A percentile compares a stretch with the other conserved stretches of the same genome.
Evolutionary conservation across 1,140 invertebrate genomes (phyloP).

Genomic region (Adelges cooleyi): DNA sequence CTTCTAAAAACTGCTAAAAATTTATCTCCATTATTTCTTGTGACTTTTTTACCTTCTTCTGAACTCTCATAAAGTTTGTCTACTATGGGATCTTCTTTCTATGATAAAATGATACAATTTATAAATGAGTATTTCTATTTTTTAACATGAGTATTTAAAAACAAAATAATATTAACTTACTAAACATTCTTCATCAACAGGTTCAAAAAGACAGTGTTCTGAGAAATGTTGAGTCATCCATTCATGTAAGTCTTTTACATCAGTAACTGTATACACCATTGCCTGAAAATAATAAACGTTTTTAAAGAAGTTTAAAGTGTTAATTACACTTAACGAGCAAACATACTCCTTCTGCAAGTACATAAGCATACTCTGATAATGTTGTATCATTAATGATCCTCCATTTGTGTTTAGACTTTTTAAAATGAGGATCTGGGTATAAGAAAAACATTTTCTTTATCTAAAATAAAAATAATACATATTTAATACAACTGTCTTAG

Average conservation of each 20-base stretch:
- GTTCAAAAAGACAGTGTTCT: slow-evolving; percentile 81
- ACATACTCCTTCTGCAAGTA: slow-evolving; percentile 67
- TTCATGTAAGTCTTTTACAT: slow-evolving; percentile 92
- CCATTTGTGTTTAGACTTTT: slow-evolving; percentile 99
- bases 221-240: slow-evolving; percentile 94
- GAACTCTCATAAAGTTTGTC: slow-evolving; percentile 82
- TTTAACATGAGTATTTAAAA: neutral
- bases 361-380: slow-evolving; percentile 93
- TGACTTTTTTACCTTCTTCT: slow-evolving; percentile 97
- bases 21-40: slow-evolving; percentile 87
- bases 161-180: slow-evolving; percentile 20
- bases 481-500: too few species aligned
- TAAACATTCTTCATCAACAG: slow-evolving; percentile 40
- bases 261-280: slow-evolving; percentile 90
- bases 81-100: slow-evolving; percentile 73
- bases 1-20: slow-evolving; percentile 82
- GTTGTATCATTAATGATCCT: slow-evolving; percentile 89
- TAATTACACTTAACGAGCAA: too few species aligned
- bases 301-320: neutral
- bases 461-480: slow-evolving; percentile 48
- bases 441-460: slow-evolving; percentile 97
- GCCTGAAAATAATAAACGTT: slow-evolving; percentile 48
- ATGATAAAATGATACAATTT: slow-evolving; percentile 24
- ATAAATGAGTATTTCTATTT: neutral
- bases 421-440: slow-evolving; percentile 99